Conservation (phyloP, 1,140 invertebrate genomes). For the Drosophila azteca region DNA sequence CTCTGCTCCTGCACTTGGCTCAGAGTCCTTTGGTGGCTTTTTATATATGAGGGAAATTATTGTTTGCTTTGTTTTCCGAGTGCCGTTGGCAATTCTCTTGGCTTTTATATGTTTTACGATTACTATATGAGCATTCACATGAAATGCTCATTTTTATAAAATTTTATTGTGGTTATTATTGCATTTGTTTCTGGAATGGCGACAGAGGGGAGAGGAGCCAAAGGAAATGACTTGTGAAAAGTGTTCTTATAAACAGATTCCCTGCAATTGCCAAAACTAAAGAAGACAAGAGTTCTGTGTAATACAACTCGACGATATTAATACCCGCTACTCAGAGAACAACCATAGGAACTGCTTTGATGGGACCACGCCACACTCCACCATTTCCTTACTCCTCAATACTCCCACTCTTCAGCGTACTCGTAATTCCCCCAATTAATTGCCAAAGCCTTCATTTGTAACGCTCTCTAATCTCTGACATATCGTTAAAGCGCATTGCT, state of each 20-base stretch:
- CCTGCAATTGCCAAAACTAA: background rate
- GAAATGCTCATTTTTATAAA: conserved; percentile 55
- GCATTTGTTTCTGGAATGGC: conserved; percentile 41
- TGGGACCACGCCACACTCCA: background rate
- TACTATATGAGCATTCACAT: conserved; percentile 15
- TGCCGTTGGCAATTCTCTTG: conserved; percentile 54
- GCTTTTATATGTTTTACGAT: conserved; percentile 45
- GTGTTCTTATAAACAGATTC: background rate
- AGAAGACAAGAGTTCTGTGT: too few species aligned
- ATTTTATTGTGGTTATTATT: conserved; percentile 77
- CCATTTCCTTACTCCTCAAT: too few species aligned
- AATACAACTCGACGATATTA: too few species aligned
- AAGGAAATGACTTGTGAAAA: conserved; percentile 11
- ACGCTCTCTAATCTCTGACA: conserved; percentile 71
- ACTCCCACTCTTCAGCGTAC: background rate
- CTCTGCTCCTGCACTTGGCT: too few species aligned
- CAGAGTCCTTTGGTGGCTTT: conserved; percentile 11
- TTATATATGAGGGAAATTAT: conserved; percentile 73
- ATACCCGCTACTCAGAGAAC: background rate
- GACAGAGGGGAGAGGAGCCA: background rate
- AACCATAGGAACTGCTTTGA: too few species aligned
- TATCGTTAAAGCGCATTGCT: conserved; percentile 76
- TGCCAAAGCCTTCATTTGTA: conserved; percentile 47
- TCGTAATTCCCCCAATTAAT: conserved; percentile 63
- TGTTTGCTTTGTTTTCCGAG: conserved; percentile 70